These are phyloP conservation scores for Calonectris borealis DNA, from an alignment of 2,113 vertebrate genomes.

Conservation along the genomic window DNA sequence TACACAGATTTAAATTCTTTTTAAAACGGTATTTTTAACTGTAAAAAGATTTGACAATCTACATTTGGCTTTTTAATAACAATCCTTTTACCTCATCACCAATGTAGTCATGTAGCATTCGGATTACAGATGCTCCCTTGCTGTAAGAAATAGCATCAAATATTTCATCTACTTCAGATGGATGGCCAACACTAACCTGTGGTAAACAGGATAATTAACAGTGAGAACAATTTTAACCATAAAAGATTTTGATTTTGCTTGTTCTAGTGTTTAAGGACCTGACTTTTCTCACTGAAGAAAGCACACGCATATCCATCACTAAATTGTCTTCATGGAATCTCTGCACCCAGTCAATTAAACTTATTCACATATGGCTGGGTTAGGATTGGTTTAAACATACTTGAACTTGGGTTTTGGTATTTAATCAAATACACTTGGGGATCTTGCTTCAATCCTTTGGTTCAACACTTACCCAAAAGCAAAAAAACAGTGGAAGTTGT, in stretches of 20 bases:
- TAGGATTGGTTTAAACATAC: not conserved
- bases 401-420: not conserved
- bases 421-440: not conserved
- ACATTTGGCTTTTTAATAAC: not conserved
- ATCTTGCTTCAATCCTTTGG: not conserved
- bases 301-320: too few species aligned
- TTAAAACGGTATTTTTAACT: rapidly evolving
- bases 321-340: not conserved
- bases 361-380: too few species aligned
- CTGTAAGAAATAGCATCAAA: conserved; percentile 99
- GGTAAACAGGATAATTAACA: not conserved
- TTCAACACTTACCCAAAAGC: not conserved
- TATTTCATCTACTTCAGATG: conserved; percentile 97
- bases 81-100: conserved; percentile 87
- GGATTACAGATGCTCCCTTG: conserved; percentile 98
- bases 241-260: not conserved
- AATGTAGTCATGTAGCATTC: conserved; percentile 97
- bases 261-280: not conserved
- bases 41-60: not conserved
- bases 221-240: not conserved
- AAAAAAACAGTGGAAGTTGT: not conserved
- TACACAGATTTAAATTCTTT: not conserved
- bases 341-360: not conserved
- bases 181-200: conserved; percentile 95
- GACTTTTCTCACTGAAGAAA: not conserved